Evolutionary conservation across 2,797 vertebrate species (phyloP), one percentile per base, ranked within the genome.

Genomic region (Chelonia mydas): DNA sequence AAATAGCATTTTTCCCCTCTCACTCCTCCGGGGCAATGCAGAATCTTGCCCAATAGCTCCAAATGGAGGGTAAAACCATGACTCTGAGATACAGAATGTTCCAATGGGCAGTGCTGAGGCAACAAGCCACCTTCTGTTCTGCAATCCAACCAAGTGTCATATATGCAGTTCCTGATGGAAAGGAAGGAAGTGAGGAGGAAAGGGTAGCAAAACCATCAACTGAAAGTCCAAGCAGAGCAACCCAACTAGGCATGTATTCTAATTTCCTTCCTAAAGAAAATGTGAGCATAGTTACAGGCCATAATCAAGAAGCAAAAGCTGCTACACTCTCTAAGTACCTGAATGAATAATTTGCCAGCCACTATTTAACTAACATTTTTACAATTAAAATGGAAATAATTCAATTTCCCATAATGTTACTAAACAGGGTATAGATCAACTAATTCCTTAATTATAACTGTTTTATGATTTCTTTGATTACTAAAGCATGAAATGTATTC

Each of bases 341-440:
- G 28, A 80, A 80, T 2, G 16, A 96, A 53, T 93, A 54, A 84
- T 84, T 94, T 81, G 57, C 65, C 86, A 87, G 65, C 51, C 59
- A 25, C 81, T 83, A 59, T 55, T 79, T 55, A 81, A 90, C 86
- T 89, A 96, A 92, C 81, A 55, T 80, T 96, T 91, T 81, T 76
- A 92, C 89, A 97, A 88, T 92, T 93, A 96, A 95, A 97, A 82
- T 61, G 83, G 74, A 59, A 97, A 96, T 90, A 93, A 83, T 96
- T 93, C 57, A 61, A 37, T 84, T 93, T 90, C 49, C 90, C 61
- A 37, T 57, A 90, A 90, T 45, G 84, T 82, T 94, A 7, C 80
- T 83, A 95, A 88, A 82, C 86, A 96, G 81, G 59, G 81, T 77
- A 90, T 72, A 93, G 72, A 78, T 95, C 94, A 97, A 95, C 83